Conservation (phyloP, 2,888 invertebrate genomes). For the Glyphotaelius pellucidus region DNA sequence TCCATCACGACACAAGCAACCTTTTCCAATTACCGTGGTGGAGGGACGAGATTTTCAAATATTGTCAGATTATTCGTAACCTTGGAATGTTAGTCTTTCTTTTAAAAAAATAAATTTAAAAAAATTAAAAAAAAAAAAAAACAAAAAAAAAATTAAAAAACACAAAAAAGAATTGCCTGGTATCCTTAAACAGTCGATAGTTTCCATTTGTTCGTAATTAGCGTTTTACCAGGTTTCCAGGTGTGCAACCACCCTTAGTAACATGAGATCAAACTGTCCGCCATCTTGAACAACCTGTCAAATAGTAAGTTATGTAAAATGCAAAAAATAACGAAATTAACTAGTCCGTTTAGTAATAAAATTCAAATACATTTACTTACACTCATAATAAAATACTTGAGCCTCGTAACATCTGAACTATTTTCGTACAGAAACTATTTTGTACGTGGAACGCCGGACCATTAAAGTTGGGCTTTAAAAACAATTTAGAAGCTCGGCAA, state of each 20-base stretch:
- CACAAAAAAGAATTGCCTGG: background rate
- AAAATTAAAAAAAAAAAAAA: too few species aligned
- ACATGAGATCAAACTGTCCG: background rate
- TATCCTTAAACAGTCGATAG: too few species aligned
- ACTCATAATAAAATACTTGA: background rate
- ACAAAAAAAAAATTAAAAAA: too few species aligned
- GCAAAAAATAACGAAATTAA: background rate
- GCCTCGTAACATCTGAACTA: background rate
- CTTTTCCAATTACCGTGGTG: too few species aligned
- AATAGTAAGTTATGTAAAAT: background rate
- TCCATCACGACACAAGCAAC: too few species aligned
- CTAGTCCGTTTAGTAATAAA: background rate
- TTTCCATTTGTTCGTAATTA: background rate
- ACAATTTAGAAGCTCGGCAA: background rate
- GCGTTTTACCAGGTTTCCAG: background rate
- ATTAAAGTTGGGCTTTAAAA: background rate
- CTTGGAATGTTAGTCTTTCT: too few species aligned
- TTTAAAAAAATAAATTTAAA: too few species aligned
- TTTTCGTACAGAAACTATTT: background rate
- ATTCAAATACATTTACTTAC: background rate
- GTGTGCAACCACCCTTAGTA: background rate
- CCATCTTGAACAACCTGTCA: background rate
- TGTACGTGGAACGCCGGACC: background rate
- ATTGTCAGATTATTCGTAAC: too few species aligned
- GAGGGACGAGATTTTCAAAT: too few species aligned